Evolutionary conservation across 2,888 invertebrate genomes (phyloP).

Genomic region (Pseudococcus jackbeardsleyi): DNA sequence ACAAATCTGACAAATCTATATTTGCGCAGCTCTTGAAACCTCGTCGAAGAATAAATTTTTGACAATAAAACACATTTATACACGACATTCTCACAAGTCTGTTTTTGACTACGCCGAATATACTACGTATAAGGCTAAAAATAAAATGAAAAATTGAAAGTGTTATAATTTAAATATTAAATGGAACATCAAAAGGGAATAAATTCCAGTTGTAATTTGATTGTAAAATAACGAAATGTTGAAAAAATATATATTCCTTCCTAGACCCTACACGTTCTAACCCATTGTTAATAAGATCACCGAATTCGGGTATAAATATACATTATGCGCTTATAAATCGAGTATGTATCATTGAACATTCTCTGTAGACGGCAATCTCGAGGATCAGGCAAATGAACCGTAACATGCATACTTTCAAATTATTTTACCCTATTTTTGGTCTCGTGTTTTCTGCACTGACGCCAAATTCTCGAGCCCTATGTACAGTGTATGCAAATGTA

Average conservation of each 20-base stretch:
- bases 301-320: slow-evolving; percentile 59
- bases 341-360: slow-evolving; percentile 64
- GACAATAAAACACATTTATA: not conserved
- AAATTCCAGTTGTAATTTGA: slow-evolving; percentile 40
- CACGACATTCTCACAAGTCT: slow-evolving; percentile 1
- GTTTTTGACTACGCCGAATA: not conserved
- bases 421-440: slow-evolving; percentile 40
- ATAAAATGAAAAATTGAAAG: slow-evolving; percentile 19
- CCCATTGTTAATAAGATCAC: slow-evolving; percentile 63
- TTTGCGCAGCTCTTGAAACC: not conserved
- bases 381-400: slow-evolving; percentile 62
- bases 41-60: not conserved
- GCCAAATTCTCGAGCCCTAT: not conserved
- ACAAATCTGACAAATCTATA: no score
- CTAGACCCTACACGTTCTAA: slow-evolving; percentile 20
- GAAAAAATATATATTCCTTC: slow-evolving; percentile 4
- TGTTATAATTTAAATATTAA: slow-evolving; percentile 50
- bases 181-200: slow-evolving; percentile 43
- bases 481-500: not conserved
- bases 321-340: slow-evolving; percentile 61
- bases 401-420: slow-evolving; percentile 56
- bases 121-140: not conserved
- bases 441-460: slow-evolving; percentile 26
- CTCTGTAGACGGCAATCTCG: slow-evolving; percentile 61
- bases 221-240: slow-evolving; percentile 46